A percentile compares a stretch with the other conserved stretches of the same genome.
Conservation (phyloP, 35 echinoderm and acorn worm genomes). For the Apostichopus japonicus region DNA sequence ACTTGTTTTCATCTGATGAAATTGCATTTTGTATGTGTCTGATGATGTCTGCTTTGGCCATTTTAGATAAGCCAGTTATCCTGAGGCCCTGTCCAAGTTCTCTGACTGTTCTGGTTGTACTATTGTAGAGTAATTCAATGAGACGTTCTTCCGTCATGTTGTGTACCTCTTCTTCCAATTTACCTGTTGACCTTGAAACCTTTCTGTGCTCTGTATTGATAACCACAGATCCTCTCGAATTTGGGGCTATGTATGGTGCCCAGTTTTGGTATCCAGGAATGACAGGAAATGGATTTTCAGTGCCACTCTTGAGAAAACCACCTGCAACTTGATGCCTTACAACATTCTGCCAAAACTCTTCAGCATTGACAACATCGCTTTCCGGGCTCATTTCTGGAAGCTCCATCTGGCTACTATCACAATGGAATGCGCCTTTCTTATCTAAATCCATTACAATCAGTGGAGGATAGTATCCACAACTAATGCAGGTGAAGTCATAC, state of each 20-base stretch:
- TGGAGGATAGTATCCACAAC: no score
- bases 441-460: no score
- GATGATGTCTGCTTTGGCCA: slow-evolving; percentile 9
- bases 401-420: not conserved
- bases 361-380: slow-evolving; percentile 20
- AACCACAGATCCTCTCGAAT: not conserved
- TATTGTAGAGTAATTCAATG: slow-evolving; percentile 14
- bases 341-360: no score
- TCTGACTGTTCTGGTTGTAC: not conserved
- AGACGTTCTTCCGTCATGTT: slow-evolving; percentile 33
- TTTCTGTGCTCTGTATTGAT: not conserved
- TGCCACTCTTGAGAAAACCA: slow-evolving; percentile 23
- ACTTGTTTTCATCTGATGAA: no score
- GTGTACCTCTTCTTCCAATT: slow-evolving; percentile 13
- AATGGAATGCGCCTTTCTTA: slow-evolving; percentile 2
- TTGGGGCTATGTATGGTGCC: slow-evolving; percentile 30
- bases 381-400: slow-evolving; percentile 8
- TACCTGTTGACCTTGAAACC: not conserved
- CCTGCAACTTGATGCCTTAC: no score
- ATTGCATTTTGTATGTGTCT: no score
- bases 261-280: not conserved
- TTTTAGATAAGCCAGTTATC: not conserved
- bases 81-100: not conserved
- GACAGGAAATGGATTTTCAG: no score
- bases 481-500: slow-evolving; percentile 34